Percentiles rank a stretch among this genome's conserved stretches.
Conservation (phyloP, 1,140 invertebrate genomes). For the Hylaeus anthracinus region DNA sequence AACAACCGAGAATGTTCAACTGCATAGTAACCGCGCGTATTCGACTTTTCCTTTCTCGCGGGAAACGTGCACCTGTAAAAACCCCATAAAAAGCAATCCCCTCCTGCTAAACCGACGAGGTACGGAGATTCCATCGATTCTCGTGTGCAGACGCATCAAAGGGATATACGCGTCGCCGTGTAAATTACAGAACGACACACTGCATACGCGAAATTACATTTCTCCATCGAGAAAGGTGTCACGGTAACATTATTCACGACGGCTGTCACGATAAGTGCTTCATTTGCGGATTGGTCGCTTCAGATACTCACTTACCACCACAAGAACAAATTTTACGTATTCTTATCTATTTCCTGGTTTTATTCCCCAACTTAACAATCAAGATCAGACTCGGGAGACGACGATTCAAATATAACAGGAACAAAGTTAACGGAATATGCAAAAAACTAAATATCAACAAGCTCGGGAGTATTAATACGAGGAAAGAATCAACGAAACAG, state of each 20-base stretch:
- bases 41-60: background rate
- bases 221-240: slow-evolving; percentile 4
- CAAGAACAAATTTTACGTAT: too few relatives aligned
- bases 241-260: slow-evolving; percentile 34
- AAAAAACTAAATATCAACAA: too few relatives aligned
- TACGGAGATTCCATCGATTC: slow-evolving; percentile 24
- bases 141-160: background rate
- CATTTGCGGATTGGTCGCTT: background rate
- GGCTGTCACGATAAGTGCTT: slow-evolving; percentile 29
- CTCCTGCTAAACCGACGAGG: background rate
- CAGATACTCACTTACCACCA: background rate
- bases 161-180: background rate
- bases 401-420: too few relatives aligned
- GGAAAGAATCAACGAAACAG: too few relatives aligned
- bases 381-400: too few relatives aligned
- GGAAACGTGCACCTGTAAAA: background rate
- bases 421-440: too few relatives aligned
- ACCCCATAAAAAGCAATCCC: slow-evolving; percentile 9
- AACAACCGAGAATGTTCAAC: too few relatives aligned
- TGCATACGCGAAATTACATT: slow-evolving; percentile 3
- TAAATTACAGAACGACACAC: slow-evolving; percentile 31
- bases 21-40: background rate
- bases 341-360: too few relatives aligned
- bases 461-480: too few relatives aligned
- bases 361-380: too few relatives aligned